Evolutionary conservation across 1,140 invertebrate genomes (phyloP).

Genomic region (Conus ventricosus): DNA sequence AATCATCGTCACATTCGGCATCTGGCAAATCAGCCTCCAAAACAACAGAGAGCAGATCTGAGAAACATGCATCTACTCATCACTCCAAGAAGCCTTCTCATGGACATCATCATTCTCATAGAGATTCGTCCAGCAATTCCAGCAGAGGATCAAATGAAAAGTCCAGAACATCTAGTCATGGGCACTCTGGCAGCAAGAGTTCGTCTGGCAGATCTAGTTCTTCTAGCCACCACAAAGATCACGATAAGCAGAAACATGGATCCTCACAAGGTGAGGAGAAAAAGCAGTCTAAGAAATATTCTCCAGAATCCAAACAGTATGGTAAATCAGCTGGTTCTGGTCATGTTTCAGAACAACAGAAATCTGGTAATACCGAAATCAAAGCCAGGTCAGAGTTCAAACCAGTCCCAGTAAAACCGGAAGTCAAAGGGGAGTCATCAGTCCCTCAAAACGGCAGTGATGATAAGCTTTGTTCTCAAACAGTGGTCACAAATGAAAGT

Average conservation of each 20-base stretch:
- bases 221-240: neutral
- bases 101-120: neutral
- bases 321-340: neutral
- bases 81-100: slow-evolving; percentile 8
- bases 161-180: neutral
- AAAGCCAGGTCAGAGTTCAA: neutral
- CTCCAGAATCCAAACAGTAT: neutral
- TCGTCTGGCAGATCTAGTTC: neutral
- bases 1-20: neutral
- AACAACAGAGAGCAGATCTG: neutral
- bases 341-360: neutral
- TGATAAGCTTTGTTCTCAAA: neutral
- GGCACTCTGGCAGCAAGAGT: neutral
- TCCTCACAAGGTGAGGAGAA: neutral
- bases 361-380: neutral
- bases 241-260: neutral
- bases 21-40: neutral
- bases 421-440: neutral
- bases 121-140: neutral
- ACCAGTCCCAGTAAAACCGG: neutral
- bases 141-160: slow-evolving; percentile 2
- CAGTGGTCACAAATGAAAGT: neutral
- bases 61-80: neutral
- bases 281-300: neutral
- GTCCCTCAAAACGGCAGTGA: neutral